A percentile compares a stretch with the other conserved stretches of the same genome.
These are phyloP conservation scores for Damaliscus lunatus DNA, from an alignment of 2,113 vertebrate genomes.

Conservation along the genomic window DNA sequence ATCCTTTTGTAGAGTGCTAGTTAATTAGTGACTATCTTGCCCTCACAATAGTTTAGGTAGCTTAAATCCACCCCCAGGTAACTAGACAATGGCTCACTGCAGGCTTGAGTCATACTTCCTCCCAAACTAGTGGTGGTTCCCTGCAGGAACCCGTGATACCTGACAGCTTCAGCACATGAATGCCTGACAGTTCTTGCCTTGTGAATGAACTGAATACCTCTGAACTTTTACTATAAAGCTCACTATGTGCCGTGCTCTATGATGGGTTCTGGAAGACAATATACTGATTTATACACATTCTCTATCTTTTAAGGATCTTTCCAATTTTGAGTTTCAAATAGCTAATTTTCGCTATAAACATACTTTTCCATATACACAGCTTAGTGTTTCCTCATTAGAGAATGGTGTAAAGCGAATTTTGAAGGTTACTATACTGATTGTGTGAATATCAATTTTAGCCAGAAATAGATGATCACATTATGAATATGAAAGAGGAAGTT, in stretches of 20 bases:
- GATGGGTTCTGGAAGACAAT: neutral
- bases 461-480: neutral
- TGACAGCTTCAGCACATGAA: neutral
- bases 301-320: neutral
- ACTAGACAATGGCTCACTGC: neutral
- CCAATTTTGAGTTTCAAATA: neutral
- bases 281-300: neutral
- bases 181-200: neutral
- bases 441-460: neutral
- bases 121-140: neutral
- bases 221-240: neutral
- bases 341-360: neutral
- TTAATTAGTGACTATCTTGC: neutral
- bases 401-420: neutral
- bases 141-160: neutral
- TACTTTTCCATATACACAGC: neutral
- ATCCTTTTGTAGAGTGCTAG: neutral
- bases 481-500: neutral
- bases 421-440: neutral
- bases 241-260: rapidly evolving
- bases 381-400: neutral
- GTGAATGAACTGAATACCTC: neutral
- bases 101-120: neutral
- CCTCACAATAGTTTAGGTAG: neutral
- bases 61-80: neutral